These are phyloP conservation scores for Leptopilina drosophilae DNA, from an alignment of 2,888 invertebrate genomes.

Conservation along the genomic window DNA sequence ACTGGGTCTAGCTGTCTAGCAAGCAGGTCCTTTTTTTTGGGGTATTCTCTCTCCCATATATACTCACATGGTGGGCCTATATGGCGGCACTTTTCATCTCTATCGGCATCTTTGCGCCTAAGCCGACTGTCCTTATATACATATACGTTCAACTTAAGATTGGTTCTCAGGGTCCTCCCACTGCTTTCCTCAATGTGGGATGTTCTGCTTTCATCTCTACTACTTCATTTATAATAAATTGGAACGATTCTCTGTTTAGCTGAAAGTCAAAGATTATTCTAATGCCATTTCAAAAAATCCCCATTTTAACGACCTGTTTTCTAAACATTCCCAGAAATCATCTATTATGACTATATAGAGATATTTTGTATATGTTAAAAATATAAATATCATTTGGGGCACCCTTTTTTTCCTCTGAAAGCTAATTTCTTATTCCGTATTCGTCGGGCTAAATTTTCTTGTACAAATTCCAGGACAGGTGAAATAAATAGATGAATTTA, in stretches of 20 bases:
- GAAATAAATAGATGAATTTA: not conserved
- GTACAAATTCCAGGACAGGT: not conserved
- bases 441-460: not conserved
- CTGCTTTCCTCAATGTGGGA: conserved; percentile 46
- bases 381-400: not conserved
- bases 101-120: conserved; percentile 52
- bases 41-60: conserved; percentile 49
- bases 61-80: conserved; percentile 65
- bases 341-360: conserved; percentile 21
- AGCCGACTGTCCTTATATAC: conserved; percentile 48
- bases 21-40: conserved; percentile 49
- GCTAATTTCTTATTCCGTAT: not conserved
- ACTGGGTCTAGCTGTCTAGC: conserved; percentile 44
- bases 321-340: conserved; percentile 36
- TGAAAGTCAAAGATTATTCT: conserved; percentile 29
- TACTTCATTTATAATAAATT: conserved; percentile 46
- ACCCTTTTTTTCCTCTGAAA: not conserved
- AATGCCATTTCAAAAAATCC: not conserved
- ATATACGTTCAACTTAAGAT: conserved; percentile 47
- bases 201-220: conserved; percentile 53
- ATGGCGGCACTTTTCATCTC: conserved; percentile 69
- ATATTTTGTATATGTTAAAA: conserved; percentile 2
- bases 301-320: conserved; percentile 44
- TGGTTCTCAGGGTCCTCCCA: conserved; percentile 53
- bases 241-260: conserved; percentile 18